Evolutionary conservation across 2,797 vertebrate genomes (phyloP).

Genomic region (Microhierax caerulescens): DNA sequence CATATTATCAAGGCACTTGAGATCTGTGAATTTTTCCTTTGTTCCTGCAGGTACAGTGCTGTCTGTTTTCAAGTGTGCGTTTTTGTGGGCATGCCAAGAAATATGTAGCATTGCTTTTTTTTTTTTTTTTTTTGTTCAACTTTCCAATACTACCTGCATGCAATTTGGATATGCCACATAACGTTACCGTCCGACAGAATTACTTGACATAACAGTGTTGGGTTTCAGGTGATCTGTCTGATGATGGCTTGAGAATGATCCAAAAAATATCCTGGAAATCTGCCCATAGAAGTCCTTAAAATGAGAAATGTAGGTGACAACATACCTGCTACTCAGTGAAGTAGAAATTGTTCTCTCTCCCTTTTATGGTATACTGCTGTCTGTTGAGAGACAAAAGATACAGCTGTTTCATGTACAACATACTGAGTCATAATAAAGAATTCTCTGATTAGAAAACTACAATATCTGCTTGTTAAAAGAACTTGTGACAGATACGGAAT

Average conservation of each 20-base stretch:
- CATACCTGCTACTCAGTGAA: background rate
- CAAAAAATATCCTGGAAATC: background rate
- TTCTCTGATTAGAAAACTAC: background rate
- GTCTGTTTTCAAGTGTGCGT: background rate
- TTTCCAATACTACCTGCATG: background rate
- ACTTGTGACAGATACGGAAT: rapidly evolving
- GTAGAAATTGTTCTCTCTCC: background rate
- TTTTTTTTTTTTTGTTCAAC: background rate
- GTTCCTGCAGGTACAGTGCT: background rate
- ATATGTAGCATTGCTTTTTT: background rate
- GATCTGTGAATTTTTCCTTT: background rate
- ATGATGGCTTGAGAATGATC: background rate
- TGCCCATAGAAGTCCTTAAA: background rate
- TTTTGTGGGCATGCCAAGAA: background rate
- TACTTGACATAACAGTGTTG: background rate
- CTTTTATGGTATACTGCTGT: background rate
- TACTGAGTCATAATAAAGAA: background rate
- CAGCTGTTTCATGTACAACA: background rate
- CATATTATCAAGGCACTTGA: background rate
- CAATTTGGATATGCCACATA: background rate
- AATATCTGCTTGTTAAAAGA: background rate
- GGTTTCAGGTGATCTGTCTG: background rate
- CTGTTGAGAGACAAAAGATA: background rate
- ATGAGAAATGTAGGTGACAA: background rate
- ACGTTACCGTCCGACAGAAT: background rate